Percentiles rank a stretch among this genome's conserved stretches.
These are phyloP conservation scores for Rhopalosiphum nymphaeae DNA, from an alignment of 2,888 invertebrate species.

Conservation along the genomic window DNA sequence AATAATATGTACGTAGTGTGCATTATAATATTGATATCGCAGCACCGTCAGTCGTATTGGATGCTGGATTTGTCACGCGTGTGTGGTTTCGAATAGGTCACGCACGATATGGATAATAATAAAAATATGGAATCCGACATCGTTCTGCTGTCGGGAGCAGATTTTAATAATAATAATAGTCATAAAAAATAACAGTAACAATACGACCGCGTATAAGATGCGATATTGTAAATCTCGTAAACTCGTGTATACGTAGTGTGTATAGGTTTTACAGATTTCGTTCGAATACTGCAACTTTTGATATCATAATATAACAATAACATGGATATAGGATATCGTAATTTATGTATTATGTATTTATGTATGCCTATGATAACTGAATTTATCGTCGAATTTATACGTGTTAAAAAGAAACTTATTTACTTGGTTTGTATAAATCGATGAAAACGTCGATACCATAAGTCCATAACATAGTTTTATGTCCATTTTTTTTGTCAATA, in stretches of 20 bases:
- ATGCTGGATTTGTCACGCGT: conserved; percentile 2
- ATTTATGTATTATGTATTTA: background rate
- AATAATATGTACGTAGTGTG: background rate
- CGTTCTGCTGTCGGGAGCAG: background rate
- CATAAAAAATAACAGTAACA: background rate
- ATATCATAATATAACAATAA: background rate
- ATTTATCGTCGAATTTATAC: background rate
- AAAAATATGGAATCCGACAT: background rate
- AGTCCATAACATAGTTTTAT: background rate
- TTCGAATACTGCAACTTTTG: background rate
- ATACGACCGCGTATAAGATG: background rate
- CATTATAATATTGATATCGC: conserved; percentile 23
- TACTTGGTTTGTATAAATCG: background rate
- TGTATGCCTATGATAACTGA: background rate
- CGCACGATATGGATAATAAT: background rate
- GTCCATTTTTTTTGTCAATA: background rate
- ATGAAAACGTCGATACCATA: background rate
- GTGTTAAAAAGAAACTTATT: no score
- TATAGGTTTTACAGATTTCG: background rate
- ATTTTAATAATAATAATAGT: background rate
- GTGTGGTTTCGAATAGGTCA: background rate
- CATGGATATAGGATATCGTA: background rate
- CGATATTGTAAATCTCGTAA: background rate
- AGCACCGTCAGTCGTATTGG: background rate
- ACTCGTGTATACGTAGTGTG: background rate